Conservation (phyloP, 2,113 vertebrate genomes). For the Chiloscyllium plagiosum region DNA sequence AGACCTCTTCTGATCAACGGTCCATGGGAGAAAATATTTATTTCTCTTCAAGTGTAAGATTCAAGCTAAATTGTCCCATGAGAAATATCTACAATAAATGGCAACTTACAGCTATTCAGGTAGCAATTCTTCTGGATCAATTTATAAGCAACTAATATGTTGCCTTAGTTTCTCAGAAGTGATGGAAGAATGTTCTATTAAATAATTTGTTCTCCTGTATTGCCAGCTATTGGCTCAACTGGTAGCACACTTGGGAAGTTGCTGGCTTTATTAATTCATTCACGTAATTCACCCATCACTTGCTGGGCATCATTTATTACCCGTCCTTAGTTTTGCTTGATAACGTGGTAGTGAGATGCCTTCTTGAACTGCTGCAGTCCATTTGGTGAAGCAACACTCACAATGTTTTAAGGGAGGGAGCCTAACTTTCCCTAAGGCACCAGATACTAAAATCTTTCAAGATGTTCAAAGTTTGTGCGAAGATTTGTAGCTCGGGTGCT, state of each 20-base stretch:
- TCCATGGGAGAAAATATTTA: background rate
- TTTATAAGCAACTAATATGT: background rate
- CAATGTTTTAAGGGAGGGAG: too few species aligned
- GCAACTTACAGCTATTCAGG: background rate
- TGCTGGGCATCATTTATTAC: too few species aligned
- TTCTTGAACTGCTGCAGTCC: too few species aligned
- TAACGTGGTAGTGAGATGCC: too few species aligned
- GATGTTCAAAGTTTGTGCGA: too few species aligned
- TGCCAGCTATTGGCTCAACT: background rate
- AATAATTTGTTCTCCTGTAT: background rate
- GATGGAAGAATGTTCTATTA: background rate
- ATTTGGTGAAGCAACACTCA: too few species aligned
- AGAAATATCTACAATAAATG: background rate
- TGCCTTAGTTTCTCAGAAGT: background rate
- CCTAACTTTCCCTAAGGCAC: too few species aligned
- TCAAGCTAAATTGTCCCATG: background rate
- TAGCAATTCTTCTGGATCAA: background rate
- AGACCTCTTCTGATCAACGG: background rate
- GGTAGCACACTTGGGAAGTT: background rate
- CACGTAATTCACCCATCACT: too few species aligned
- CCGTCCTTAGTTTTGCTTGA: too few species aligned
- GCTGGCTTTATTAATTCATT: too few species aligned
- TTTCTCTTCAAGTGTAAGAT: background rate
- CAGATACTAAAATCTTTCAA: too few species aligned
- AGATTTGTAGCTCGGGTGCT: too few species aligned